A percentile compares a stretch with the other conserved stretches of the same genome.
These are phyloP conservation scores for Tolypeutes matacus DNA, from an alignment of 2,797 vertebrate genomes.

Conservation along the genomic window DNA sequence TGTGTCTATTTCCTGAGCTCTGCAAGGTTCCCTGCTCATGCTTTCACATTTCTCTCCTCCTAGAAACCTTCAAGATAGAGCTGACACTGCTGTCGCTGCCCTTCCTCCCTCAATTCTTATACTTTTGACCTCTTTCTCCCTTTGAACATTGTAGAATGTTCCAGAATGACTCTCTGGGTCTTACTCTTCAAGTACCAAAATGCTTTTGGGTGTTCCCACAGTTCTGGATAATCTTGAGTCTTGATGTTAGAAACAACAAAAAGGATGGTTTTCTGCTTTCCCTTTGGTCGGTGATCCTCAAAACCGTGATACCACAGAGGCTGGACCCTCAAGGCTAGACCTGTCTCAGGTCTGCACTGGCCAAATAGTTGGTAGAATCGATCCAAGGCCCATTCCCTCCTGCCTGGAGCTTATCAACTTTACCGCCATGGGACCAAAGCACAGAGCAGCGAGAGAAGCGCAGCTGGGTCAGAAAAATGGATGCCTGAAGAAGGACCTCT, in stretches of 20 bases:
- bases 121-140: too few relatives aligned
- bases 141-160: neutral
- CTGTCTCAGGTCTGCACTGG: neutral
- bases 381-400: neutral
- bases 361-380: too few relatives aligned
- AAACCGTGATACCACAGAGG: neutral
- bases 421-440: accelerated
- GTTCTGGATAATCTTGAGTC: neutral
- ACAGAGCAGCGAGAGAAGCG: neutral
- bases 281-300: neutral
- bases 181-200: too few relatives aligned
- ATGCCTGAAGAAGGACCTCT: too few relatives aligned
- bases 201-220: neutral
- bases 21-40: neutral
- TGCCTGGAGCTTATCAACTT: neutral
- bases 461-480: accelerated
- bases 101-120: accelerated
- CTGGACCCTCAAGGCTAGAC: accelerated
- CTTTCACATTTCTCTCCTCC: neutral
- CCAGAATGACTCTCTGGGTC: too few relatives aligned
- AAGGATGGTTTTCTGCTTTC: neutral
- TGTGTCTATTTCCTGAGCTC: neutral
- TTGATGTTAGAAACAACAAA: neutral
- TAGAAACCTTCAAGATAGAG: too few relatives aligned
- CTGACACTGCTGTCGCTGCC: too few relatives aligned